These are phyloP conservation scores for Cactoblastis cactorum DNA, from an alignment of 2,888 invertebrate genomes.

Conservation along the genomic window DNA sequence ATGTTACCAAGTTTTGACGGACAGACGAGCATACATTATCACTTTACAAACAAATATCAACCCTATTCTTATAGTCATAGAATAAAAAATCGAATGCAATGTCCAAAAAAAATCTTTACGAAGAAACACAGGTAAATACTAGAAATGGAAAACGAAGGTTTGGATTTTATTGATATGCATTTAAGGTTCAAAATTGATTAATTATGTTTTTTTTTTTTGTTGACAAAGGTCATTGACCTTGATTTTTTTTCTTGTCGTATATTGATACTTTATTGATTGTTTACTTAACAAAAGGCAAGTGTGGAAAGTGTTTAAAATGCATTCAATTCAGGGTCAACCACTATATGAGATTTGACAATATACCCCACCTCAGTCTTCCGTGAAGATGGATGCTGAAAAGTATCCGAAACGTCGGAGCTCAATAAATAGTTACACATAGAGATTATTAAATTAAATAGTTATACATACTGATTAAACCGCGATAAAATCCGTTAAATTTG, in stretches of 20 bases:
- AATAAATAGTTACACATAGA: no score
- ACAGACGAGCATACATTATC: slow-evolving; percentile 18
- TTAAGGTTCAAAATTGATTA: slow-evolving; percentile 11
- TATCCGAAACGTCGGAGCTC: no score
- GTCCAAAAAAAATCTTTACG: not conserved
- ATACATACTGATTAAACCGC: no score
- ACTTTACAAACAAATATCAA: not conserved
- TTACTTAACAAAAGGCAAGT: slow-evolving; percentile 15
- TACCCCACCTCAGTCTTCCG: no score
- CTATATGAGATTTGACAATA: no score
- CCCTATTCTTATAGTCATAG: slow-evolving; percentile 4
- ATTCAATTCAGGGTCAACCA: slow-evolving; percentile 6
- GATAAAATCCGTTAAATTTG: no score
- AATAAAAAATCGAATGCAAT: not conserved
- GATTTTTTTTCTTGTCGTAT: slow-evolving; percentile 2
- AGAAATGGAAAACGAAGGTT: not conserved
- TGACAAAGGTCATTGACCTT: slow-evolving; percentile 20
- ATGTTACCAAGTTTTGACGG: slow-evolving; percentile 41
- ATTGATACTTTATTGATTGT: slow-evolving; percentile 21
- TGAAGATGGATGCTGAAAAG: no score
- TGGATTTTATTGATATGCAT: not conserved
- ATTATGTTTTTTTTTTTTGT: not conserved
- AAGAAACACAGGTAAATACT: slow-evolving; percentile 1
- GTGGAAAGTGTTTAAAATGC: slow-evolving; percentile 13
- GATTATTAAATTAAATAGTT: no score